Conservation (phyloP, 2,113 vertebrate genomes). For the Felis chaus region DNA sequence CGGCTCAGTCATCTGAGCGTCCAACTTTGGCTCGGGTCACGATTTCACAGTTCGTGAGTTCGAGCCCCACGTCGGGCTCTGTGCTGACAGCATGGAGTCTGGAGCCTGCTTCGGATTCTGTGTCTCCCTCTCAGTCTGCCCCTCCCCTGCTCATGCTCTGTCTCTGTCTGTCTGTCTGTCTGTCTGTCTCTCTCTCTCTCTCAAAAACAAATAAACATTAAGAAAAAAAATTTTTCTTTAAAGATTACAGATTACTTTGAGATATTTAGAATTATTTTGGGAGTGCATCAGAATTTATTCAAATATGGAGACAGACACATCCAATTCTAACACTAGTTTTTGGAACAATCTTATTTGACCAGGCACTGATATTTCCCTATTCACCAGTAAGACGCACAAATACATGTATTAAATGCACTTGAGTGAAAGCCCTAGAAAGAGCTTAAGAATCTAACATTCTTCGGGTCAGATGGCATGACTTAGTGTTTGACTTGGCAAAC, state of each 20-base stretch:
- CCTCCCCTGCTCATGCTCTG: too few relatives aligned
- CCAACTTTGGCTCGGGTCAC: too few relatives aligned
- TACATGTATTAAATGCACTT: not conserved
- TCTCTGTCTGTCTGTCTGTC: too few relatives aligned
- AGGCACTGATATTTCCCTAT: not conserved
- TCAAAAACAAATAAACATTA: too few relatives aligned
- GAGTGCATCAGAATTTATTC: not conserved
- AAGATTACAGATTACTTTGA: not conserved
- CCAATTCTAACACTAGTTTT: conserved; percentile 37
- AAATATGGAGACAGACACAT: not conserved
- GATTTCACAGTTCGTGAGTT: too few relatives aligned
- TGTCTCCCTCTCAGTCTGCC: too few relatives aligned
- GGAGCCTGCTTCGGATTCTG: too few relatives aligned
- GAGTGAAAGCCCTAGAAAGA: not conserved
- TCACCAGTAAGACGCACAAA: not conserved
- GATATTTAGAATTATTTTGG: not conserved
- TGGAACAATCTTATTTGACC: conserved; percentile 2
- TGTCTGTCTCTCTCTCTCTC: too few relatives aligned
- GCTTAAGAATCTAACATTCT: not conserved
- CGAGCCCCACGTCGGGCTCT: too few relatives aligned
- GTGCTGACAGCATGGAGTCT: too few relatives aligned
- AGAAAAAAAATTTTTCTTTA: not conserved
- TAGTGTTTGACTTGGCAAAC: not conserved
- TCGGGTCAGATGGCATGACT: not conserved
- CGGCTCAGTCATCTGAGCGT: too few relatives aligned